Evolutionary conservation across 2,797 vertebrate genomes (phyloP).

Genomic region (Crocidura indochinensis): DNA sequence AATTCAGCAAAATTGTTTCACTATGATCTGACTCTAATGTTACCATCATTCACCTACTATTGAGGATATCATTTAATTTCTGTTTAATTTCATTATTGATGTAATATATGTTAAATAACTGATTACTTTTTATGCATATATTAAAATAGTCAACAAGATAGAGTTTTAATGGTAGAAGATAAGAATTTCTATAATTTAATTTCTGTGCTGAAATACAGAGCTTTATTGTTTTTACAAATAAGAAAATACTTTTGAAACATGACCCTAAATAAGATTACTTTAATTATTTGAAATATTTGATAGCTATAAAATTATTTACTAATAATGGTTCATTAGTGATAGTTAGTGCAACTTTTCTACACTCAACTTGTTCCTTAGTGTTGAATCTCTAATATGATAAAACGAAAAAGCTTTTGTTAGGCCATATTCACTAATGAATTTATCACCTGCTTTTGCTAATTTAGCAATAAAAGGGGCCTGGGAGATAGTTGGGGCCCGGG

Average conservation of each 20-base stretch:
- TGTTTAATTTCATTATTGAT: background rate
- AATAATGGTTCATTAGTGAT: background rate
- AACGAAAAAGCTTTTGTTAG: background rate
- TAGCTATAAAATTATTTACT: conserved; percentile 4
- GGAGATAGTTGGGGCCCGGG: no score
- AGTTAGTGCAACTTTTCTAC: conserved; percentile 44
- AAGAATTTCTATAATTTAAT: background rate
- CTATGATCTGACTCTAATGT: background rate
- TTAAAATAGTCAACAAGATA: conserved; percentile 46
- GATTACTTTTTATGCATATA: conserved; percentile 48
- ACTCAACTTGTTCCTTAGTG: conserved; percentile 7
- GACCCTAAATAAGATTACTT: conserved; percentile 26
- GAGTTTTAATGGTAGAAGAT: background rate
- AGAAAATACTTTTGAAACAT: background rate
- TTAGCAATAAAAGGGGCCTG: background rate
- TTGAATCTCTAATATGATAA: conserved; percentile 19
- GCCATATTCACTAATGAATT: conserved; percentile 38
- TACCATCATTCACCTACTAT: background rate
- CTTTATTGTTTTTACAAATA: no score
- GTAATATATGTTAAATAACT: background rate
- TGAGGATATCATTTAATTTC: background rate
- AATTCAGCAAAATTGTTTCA: conserved; percentile 37
- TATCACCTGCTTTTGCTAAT: conserved; percentile 7
- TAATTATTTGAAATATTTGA: conserved; percentile 41
- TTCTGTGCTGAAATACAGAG: background rate